Base-by-base conservation (phyloP, 2,888 invertebrate genomes). In the Andrena haemorrhoa region DNA sequence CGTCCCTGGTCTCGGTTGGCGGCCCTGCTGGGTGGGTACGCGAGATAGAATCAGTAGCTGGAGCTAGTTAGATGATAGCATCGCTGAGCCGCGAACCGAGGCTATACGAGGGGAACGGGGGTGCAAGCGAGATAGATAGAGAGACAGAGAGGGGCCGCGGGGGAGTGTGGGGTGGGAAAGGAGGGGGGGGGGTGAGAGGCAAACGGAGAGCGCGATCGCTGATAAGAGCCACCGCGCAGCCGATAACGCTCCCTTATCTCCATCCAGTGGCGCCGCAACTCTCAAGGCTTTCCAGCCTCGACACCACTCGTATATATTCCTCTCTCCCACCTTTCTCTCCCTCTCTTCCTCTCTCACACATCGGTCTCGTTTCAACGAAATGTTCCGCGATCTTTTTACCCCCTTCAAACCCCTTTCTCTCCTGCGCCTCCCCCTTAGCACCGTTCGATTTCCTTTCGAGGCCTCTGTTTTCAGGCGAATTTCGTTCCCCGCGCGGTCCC, bases 21-120 rank as follows among this genome's bases (percentile, higher is more conserved):
- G 90, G 90, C 91, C 90, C 91, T 90, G 92, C 83, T 89, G 92
- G 92, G 90, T 92, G 91, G 91, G 91, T 92, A 91, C 90, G 88
- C 88, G 89, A 93, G 95, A 95, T 95, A 94, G 92, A 94, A 95
- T 95, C 95, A 93, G 94, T 93, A 94, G 94, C 94, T 94, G 95
- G 95, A 95, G 95, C 95, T 95, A 95, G 95, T 95, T 95, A 95
- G 94, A 92, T 93, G 95, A 95, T 95, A 95, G 93, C 92, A 95
- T 95, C 95, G 94, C 94, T 92, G 94, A 94, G 94, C 93, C 90
- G 91, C 90, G 91, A 88, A 87, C 84, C 91, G 89, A 90, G 90
- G 91, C 86, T 87, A 88, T 76, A 82, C 88, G 88, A 84, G 88
- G 87, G 89, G 86, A 77, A 85, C 85, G 86, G 88, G 89, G 81